Conservation (phyloP, 2,888 invertebrate genomes). For the Iselma pallidipennis region DNA sequence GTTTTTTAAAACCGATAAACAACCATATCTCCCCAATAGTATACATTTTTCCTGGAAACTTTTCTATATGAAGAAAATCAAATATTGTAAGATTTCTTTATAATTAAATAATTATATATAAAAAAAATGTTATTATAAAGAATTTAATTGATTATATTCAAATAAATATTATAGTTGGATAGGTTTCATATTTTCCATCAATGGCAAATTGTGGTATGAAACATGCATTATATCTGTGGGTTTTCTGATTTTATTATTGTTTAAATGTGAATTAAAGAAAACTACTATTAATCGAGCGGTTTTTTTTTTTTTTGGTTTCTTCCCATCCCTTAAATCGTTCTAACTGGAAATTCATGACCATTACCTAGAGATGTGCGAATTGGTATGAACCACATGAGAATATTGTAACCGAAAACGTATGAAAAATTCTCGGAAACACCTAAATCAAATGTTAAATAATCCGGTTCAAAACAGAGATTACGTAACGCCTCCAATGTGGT, state of each 20-base stretch:
- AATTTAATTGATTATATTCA: conserved; percentile 33
- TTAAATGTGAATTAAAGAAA: conserved; percentile 43
- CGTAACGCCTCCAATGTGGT: conserved; percentile 39
- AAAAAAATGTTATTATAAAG: conserved; percentile 34
- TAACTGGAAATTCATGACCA: conserved; percentile 33
- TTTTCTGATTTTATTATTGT: conserved; percentile 44
- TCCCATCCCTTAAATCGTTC: background rate
- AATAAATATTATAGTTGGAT: conserved; percentile 29
- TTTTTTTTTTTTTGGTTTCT: no score
- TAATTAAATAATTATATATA: conserved; percentile 14
- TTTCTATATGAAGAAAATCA: background rate
- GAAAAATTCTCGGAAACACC: conserved; percentile 35
- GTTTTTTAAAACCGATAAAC: background rate
- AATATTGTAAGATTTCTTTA: background rate
- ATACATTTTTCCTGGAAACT: background rate
- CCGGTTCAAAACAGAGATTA: conserved; percentile 28
- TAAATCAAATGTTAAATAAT: conserved; percentile 36
- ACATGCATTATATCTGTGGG: conserved; percentile 33
- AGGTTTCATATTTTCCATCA: conserved; percentile 39
- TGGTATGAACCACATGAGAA: conserved; percentile 37
- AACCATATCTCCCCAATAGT: background rate
- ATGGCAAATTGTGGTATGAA: conserved; percentile 24
- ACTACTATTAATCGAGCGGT: no score
- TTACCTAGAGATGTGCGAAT: conserved; percentile 32
- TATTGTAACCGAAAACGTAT: conserved; percentile 36